Evolutionary conservation across 2,113 vertebrate genomes (phyloP).

Genomic region (Axis porcinus): DNA sequence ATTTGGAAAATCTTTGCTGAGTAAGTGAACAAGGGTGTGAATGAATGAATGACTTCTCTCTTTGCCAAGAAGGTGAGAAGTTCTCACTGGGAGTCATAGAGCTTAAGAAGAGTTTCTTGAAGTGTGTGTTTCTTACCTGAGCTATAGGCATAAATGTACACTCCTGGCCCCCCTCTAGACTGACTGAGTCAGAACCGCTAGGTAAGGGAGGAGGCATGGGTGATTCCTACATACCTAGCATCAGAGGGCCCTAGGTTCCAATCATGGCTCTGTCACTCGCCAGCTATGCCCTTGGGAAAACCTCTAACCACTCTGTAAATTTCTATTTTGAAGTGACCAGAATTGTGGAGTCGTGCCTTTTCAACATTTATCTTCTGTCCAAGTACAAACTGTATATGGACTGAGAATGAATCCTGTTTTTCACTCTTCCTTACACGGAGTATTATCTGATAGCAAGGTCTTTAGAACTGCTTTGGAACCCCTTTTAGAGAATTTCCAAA

Average conservation of each 20-base stretch:
- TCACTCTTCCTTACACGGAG: not conserved
- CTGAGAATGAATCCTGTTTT: not conserved
- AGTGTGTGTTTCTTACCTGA: not conserved
- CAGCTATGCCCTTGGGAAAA: not conserved
- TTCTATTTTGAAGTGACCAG: not conserved
- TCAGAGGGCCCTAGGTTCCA: accelerated
- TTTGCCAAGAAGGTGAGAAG: not conserved
- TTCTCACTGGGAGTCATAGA: not conserved
- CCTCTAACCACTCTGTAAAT: not conserved
- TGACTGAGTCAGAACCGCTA: not conserved
- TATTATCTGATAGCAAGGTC: not conserved
- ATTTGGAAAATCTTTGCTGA: not conserved
- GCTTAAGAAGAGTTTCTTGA: not conserved
- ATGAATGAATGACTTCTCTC: not conserved
- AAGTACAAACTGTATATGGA: not conserved
- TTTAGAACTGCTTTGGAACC: not conserved
- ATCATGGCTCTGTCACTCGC: not conserved
- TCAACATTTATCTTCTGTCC: not conserved
- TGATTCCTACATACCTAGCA: not conserved
- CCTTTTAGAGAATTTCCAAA: not conserved
- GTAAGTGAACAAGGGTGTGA: not conserved
- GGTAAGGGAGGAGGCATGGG: too few species aligned
- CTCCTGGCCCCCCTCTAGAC: not conserved
- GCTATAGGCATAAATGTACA: accelerated
- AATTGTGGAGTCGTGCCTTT: not conserved